Percentiles rank a stretch among this genome's conserved stretches.
Evolutionary conservation across 2,113 vertebrate genomes (phyloP).

Genomic region (Nycticryphes semicollaris): DNA sequence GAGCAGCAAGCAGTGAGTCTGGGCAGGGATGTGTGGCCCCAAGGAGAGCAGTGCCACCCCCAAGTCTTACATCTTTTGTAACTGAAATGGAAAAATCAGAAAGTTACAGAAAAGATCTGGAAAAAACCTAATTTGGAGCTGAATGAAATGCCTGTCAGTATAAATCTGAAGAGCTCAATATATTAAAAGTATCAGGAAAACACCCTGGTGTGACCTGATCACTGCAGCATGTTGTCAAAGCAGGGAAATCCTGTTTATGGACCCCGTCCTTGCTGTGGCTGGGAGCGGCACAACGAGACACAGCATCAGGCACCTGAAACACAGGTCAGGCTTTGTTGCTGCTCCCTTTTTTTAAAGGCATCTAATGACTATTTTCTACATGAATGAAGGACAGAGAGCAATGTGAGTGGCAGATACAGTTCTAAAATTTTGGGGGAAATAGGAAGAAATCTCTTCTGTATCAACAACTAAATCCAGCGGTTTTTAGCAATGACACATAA

Average conservation of each 20-base stretch:
- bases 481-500: background rate
- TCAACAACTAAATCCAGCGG: background rate
- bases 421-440: background rate
- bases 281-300: background rate
- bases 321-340: background rate
- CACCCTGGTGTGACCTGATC: background rate
- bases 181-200: background rate
- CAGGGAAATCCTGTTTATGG: background rate
- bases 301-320: background rate
- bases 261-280: background rate
- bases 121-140: background rate
- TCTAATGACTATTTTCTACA: background rate
- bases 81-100: background rate
- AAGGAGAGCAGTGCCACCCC: background rate
- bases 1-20: background rate
- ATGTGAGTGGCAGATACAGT: background rate
- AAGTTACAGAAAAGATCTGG: background rate
- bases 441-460: background rate
- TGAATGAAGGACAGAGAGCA: background rate
- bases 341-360: background rate
- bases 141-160: background rate
- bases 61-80: background rate
- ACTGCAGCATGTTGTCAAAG: background rate
- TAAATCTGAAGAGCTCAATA: background rate
- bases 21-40: accelerated